Evolutionary conservation across 2,797 vertebrate genomes (phyloP).

Genomic region (Pantherophis vulpinus): DNA sequence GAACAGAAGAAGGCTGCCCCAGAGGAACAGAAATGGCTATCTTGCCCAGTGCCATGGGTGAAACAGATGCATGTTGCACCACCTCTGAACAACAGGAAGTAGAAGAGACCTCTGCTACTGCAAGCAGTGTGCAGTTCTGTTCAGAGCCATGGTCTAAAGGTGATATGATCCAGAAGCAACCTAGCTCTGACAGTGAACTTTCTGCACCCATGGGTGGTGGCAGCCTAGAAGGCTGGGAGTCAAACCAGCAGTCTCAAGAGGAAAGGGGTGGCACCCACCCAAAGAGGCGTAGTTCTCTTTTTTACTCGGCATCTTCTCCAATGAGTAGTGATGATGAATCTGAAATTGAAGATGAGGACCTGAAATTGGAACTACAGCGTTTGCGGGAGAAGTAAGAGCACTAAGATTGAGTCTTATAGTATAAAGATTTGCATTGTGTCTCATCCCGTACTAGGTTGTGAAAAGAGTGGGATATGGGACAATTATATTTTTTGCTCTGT

Average conservation of each 20-base stretch:
- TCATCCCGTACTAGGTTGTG: neutral
- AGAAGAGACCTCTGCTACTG: slow-evolving; percentile 46
- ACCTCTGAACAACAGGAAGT: slow-evolving; percentile 53
- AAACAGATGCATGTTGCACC: slow-evolving; percentile 75
- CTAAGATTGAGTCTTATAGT: neutral
- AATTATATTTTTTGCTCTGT: neutral
- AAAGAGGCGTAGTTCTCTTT: slow-evolving; percentile 50
- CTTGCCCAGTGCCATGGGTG: slow-evolving; percentile 49
- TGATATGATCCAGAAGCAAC: slow-evolving; percentile 55
- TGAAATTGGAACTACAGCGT: slow-evolving; percentile 84
- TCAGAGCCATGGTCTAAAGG: slow-evolving; percentile 46
- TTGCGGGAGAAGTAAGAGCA: slow-evolving; percentile 87
- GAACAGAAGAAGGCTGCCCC: slow-evolving; percentile 65
- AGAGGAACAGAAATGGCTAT: slow-evolving; percentile 45
- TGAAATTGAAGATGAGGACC: slow-evolving; percentile 87
- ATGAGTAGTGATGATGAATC: slow-evolving; percentile 89
- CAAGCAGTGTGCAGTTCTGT: slow-evolving; percentile 47
- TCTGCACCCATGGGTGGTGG: slow-evolving; percentile 29
- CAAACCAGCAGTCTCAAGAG: slow-evolving; percentile 29
- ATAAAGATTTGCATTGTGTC: neutral
- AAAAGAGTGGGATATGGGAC: neutral
- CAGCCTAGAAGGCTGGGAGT: slow-evolving; percentile 31
- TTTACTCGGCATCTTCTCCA: slow-evolving; percentile 81
- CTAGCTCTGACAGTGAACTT: slow-evolving; percentile 60
- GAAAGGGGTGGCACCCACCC: slow-evolving; percentile 22